phyloP scores from a whole-genome alignment of 2,888 invertebrate genomes.

The Prenolepis imparis region DNA sequence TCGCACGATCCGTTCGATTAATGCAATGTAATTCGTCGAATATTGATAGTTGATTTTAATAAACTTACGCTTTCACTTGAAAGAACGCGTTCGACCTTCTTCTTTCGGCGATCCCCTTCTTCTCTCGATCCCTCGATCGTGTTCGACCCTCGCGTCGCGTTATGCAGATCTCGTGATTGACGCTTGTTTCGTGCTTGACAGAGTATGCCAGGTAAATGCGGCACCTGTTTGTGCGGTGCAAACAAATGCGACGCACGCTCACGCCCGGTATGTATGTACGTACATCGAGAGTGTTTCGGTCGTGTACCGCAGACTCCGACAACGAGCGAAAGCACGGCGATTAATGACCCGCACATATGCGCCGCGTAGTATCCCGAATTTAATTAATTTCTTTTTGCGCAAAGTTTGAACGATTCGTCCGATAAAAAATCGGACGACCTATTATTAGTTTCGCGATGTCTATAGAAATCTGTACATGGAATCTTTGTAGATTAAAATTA shows the following conservation, averaged over 20 bases:
- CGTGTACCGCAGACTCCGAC: constrained; percentile 47
- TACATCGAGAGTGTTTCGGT: constrained; percentile 49
- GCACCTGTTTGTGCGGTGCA: constrained; percentile 76
- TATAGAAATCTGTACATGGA: not conserved
- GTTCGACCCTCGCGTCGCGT: constrained; percentile 26
- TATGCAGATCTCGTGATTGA: constrained; percentile 68
- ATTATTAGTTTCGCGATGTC: not conserved
- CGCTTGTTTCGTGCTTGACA: constrained; percentile 66
- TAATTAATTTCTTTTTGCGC: constrained; percentile 69
- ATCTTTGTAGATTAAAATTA: not conserved
- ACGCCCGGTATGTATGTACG: constrained; percentile 37
- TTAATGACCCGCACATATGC: constrained; percentile 55
- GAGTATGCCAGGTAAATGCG: constrained; percentile 63
- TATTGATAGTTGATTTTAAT: constrained; percentile 64
- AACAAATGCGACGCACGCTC: constrained; percentile 70
- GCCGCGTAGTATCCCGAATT: constrained; percentile 52
- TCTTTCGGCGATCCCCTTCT: not conserved
- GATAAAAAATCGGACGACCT: constrained; percentile 48
- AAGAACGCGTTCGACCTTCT: constrained; percentile 5
- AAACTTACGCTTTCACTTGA: constrained; percentile 30
- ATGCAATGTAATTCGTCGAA: constrained; percentile 72
- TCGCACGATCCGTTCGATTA: constrained; percentile 66
- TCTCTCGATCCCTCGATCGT: constrained; percentile 23
- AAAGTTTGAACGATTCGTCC: constrained; percentile 16
- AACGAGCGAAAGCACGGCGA: constrained; percentile 57